phyloP scores from a whole-genome alignment of 2,113 vertebrate species.

The Pachycephala philippinensis region DNA sequence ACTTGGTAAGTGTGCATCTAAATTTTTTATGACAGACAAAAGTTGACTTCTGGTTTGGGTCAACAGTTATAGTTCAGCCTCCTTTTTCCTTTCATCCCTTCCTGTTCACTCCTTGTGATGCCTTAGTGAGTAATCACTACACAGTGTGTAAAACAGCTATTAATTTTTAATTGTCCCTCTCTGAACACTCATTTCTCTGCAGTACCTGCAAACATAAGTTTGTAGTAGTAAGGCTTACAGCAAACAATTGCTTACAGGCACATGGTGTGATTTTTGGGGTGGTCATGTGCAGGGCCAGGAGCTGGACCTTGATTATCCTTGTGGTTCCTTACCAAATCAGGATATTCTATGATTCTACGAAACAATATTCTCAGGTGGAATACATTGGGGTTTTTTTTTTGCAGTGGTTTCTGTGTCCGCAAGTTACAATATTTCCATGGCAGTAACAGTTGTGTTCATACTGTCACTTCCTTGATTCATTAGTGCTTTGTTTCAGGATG shows the following conservation, averaged over 20 bases:
- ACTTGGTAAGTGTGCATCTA: background rate
- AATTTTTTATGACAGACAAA: background rate
- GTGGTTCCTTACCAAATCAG: background rate
- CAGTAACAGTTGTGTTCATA: background rate
- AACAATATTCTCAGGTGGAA: background rate
- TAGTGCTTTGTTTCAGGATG: background rate
- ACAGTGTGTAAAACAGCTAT: background rate
- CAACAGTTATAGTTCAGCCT: background rate
- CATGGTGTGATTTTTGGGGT: background rate
- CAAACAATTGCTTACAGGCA: background rate
- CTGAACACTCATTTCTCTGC: background rate
- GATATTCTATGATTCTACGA: background rate
- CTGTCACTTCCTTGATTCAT: background rate
- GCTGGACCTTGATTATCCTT: background rate
- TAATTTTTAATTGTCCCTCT: background rate
- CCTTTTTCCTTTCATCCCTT: background rate
- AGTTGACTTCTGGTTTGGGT: background rate
- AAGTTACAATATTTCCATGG: background rate
- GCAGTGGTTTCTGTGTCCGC: background rate
- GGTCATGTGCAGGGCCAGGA: background rate
- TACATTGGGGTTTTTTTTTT: background rate
- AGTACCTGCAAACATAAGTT: background rate
- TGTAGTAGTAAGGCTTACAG: background rate
- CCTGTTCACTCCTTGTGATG: background rate
- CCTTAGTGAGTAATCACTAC: background rate